Conservation (phyloP, 2,797 vertebrate species). For the Darevskia mixta region DNA sequence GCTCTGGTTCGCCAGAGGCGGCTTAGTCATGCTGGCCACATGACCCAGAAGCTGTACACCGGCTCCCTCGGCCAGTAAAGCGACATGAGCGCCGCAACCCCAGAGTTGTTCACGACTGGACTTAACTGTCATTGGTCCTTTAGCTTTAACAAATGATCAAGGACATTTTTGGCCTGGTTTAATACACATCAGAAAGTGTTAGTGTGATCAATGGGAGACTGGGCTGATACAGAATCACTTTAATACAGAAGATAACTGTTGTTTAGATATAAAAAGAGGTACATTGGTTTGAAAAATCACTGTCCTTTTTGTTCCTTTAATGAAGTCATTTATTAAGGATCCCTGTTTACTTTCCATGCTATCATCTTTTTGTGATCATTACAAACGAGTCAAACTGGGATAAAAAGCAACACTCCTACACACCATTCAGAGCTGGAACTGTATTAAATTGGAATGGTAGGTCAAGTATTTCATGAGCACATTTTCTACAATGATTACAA, state of each 20-base stretch:
- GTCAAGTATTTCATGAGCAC: constrained; percentile 48
- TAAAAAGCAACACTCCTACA: constrained; percentile 37
- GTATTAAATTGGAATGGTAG: constrained; percentile 57
- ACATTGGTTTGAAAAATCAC: constrained; percentile 41
- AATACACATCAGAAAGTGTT: neutral
- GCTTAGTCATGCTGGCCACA: too few relatives aligned
- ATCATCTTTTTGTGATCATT: constrained; percentile 49
- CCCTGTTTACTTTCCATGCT: constrained; percentile 42
- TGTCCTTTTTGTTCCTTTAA: constrained; percentile 40
- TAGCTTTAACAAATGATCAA: neutral
- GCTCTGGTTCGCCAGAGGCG: too few relatives aligned
- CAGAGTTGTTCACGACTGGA: too few relatives aligned
- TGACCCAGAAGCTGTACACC: too few relatives aligned
- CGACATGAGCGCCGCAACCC: too few relatives aligned
- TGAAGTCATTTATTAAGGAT: constrained; percentile 46
- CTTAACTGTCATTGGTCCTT: too few relatives aligned
- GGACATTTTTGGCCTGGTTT: neutral
- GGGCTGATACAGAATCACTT: neutral
- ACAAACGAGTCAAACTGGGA: constrained; percentile 47
- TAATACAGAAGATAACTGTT: neutral
- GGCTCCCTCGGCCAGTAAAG: too few relatives aligned
- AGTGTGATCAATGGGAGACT: neutral
- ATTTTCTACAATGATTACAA: constrained; percentile 51
- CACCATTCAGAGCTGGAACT: constrained; percentile 54
- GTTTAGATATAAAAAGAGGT: constrained; percentile 33